Base-by-base conservation (phyloP, 2,888 invertebrate genomes). In the Punctoribates punctum region DNA sequence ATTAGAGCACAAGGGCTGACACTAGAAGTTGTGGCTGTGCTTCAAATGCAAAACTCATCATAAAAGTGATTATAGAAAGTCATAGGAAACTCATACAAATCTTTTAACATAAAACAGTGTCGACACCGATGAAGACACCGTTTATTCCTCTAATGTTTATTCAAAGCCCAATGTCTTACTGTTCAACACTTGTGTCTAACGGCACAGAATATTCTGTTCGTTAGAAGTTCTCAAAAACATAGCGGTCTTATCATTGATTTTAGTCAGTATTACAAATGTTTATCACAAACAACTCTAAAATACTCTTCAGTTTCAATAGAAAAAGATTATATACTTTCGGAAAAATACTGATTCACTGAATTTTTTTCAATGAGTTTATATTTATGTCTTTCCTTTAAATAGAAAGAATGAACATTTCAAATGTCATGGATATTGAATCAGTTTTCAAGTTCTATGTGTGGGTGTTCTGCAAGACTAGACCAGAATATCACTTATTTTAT, bases 61-160 rank as follows among this genome's bases (percentile, higher is more conserved):
- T 5, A 42, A 42, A 9, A 5, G 42, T 5, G 11, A 42, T 42
- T 5, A 42, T 5, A 42, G 42, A 11, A 42, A 42, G 5, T 9
- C 42, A 48, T 6, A 48, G 17, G 48, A 4, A 6, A 15, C 17
- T 11, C 48, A 42, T 42, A 9, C 42, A 42, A 42, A 48, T 48
- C 48, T 48, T 48, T 48, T 48, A 48, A 48, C 48, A 48, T 48
- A 48, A 48, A 48, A 48, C 48, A 48, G 48, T 48, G 42, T 42
- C 42, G 5, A 42, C 5, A 42, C 42, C 5, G 5, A 11, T 48
- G 17, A 17, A 48, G 17, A 48, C 11, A 48, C 48, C 17, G 48
- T 48, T 48, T 48, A 48, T 48, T n/a, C n/a, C n/a, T n/a, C n/a
- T n/a, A n/a, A 48, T 13, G 42, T 42, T 42, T 42, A 42, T 42